phyloP scores from a whole-genome alignment of 2,113 vertebrate species.

The Gorsachius goisagi region DNA sequence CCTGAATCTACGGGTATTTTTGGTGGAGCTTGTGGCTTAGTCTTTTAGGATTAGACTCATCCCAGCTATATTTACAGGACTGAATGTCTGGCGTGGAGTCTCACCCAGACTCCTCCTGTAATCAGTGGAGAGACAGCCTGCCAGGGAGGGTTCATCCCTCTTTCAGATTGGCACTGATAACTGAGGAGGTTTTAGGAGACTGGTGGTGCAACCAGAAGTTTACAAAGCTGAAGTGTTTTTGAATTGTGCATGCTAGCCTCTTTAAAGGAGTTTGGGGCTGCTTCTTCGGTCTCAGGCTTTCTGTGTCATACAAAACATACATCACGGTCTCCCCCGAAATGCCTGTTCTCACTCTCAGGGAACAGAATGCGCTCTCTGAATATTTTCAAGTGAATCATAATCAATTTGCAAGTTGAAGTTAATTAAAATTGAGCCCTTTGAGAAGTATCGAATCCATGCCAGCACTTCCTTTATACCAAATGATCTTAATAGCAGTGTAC shows the following conservation, averaged over 20 bases:
- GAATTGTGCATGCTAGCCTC: background rate
- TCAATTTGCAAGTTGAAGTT: background rate
- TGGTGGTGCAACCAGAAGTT: background rate
- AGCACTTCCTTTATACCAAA: background rate
- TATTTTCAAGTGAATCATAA: background rate
- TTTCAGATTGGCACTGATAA: background rate
- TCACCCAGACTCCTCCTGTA: background rate
- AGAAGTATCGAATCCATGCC: background rate
- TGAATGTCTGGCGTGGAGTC: background rate
- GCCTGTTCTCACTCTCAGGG: background rate
- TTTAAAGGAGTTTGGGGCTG: background rate
- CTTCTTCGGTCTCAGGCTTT: background rate
- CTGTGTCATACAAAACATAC: background rate
- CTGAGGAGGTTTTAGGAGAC: background rate
- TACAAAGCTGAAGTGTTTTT: background rate
- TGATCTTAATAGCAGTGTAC: background rate
- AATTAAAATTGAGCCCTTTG: background rate
- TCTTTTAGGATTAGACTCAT: background rate
- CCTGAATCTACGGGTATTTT: background rate
- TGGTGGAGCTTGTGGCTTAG: background rate
- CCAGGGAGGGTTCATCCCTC: background rate
- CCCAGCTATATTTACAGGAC: background rate
- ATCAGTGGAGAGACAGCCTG: rapidly evolving
- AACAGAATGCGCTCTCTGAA: background rate
- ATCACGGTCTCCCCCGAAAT: background rate